Evolutionary conservation across 1,140 invertebrate species (phyloP).

Genomic region (Lineus longissimus): DNA sequence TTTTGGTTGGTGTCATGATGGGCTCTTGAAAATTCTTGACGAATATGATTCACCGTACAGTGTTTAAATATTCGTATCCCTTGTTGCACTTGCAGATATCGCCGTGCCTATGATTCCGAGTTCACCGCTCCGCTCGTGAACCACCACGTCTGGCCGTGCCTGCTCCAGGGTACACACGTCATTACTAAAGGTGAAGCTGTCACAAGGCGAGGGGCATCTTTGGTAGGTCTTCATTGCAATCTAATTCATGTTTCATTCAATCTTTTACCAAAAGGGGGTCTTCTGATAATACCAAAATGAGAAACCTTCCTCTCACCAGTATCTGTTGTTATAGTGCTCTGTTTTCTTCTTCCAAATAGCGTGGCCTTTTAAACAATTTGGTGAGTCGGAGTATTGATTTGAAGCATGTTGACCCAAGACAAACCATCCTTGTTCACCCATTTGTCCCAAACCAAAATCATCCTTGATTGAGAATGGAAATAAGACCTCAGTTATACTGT

Average conservation of each 20-base stretch:
- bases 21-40: too few species aligned
- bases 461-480: too few species aligned
- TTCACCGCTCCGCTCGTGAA: conserved; percentile 51
- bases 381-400: too few species aligned
- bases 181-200: conserved; percentile 50
- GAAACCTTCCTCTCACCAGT: not conserved
- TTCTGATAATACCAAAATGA: not conserved
- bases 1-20: too few species aligned
- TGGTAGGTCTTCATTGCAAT: conserved; percentile 25
- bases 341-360: too few species aligned
- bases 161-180: conserved; percentile 41
- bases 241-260: not conserved
- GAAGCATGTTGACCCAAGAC: too few species aligned
- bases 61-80: too few species aligned
- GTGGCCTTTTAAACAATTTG: too few species aligned
- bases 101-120: conserved; percentile 54
- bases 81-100: conserved; percentile 36
- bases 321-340: not conserved
- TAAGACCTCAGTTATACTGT: too few species aligned
- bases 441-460: too few species aligned
- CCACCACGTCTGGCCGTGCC: conserved; percentile 52
- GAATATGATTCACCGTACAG: too few species aligned
- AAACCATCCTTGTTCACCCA: too few species aligned
- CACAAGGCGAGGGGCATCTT: conserved; percentile 45
- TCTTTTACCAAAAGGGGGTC: not conserved